Conservation (phyloP, 2,113 vertebrate species). For the Cairina moschata region DNA sequence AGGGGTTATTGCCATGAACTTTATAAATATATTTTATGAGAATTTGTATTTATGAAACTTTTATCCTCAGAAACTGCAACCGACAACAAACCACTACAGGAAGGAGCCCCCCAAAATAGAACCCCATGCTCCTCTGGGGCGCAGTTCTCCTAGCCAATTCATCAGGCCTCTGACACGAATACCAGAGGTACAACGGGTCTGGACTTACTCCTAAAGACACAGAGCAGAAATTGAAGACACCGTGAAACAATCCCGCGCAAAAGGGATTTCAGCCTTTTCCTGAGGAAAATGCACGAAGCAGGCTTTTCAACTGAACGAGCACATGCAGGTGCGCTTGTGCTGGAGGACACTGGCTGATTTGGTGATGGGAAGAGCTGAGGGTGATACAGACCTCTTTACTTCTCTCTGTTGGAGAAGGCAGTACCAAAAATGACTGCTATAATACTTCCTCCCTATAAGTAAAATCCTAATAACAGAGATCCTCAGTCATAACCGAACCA, state of each 20-base stretch:
- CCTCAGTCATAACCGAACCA: background rate
- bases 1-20: background rate
- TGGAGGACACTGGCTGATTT: rapidly evolving
- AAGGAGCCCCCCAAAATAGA: background rate
- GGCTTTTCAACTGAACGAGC: background rate
- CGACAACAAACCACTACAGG: background rate
- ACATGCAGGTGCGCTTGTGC: rapidly evolving
- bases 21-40: background rate
- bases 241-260: background rate
- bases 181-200: background rate
- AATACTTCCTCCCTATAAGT: background rate
- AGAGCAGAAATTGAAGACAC: background rate
- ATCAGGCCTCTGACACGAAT: background rate
- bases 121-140: background rate
- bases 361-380: background rate
- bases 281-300: background rate
- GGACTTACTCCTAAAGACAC: background rate
- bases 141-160: background rate
- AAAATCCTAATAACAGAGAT: background rate
- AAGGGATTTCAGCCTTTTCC: rapidly evolving
- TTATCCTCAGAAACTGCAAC: background rate
- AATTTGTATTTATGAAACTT: background rate
- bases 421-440: background rate
- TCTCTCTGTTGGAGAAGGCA: background rate
- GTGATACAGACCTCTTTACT: background rate